Conservation (phyloP, 1,140 invertebrate species). For the Bradynema listronoti region DNA sequence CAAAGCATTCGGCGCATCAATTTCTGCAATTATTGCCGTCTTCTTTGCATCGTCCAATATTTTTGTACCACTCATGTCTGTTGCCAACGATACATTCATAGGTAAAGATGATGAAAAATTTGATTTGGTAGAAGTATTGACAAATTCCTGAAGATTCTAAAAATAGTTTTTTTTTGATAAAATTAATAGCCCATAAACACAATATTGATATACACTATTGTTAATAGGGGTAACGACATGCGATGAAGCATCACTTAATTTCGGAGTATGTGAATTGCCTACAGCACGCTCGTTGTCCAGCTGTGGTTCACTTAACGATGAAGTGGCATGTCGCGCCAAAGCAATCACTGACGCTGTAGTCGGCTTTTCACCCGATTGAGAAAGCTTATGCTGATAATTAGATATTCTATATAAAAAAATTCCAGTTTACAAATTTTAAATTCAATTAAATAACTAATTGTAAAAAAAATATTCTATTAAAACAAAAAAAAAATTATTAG, state of each 20-base stretch:
- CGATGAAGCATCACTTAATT: too few species aligned
- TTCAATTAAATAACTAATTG: neutral
- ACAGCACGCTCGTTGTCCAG: too few species aligned
- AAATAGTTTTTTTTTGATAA: constrained; percentile 16
- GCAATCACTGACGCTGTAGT: neutral
- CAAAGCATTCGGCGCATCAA: neutral
- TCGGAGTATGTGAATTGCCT: too few species aligned
- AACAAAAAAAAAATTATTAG: constrained; percentile 9
- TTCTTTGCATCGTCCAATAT: neutral
- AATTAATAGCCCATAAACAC: too few species aligned
- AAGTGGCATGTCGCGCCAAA: neutral
- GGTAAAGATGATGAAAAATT: neutral
- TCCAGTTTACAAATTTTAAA: neutral
- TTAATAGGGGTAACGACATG: too few species aligned
- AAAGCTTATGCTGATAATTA: neutral
- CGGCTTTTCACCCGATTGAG: constrained; percentile 5
- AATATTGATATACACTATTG: too few species aligned
- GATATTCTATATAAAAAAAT: constrained; percentile 3
- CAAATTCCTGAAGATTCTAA: neutral
- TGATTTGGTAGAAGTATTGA: neutral
- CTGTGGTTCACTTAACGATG: too few species aligned
- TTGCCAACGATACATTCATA: neutral
- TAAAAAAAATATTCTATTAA: neutral
- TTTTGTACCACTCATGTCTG: neutral
- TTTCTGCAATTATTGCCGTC: neutral